Base-by-base conservation (phyloP, 2,888 invertebrate genomes). In the Alloscopus bannaensis region DNA sequence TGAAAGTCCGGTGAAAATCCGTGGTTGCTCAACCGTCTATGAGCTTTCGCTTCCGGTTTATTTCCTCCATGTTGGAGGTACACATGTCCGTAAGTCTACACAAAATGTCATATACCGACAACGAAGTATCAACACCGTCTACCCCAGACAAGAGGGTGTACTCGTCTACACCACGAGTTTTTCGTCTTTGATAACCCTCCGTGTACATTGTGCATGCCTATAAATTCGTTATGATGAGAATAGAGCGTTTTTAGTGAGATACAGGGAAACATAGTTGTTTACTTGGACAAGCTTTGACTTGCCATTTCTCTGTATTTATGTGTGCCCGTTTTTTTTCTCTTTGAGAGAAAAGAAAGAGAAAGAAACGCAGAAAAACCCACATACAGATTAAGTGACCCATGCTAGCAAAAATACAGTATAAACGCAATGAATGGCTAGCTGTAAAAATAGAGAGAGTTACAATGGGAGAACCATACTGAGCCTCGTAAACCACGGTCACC, bases 401-500 rank as follows among this genome's bases (percentile, higher is more conserved):
- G 50, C 45, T 62, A 52, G 50, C 50, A 68, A 52, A 50, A 68
- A n/a, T n/a, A 47, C 24, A 62, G 40, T 62, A 62, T n/a, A n/a
- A n/a, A 40, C 13, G n/a, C 20, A 47, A 55, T 55, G 55, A 69
- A 73, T 62, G 66, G 47, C 66, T 31, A 64, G 77, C 70, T 70
- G 64, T 45, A 69, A 69, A 69, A 69, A 70, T 55, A 62, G 40
- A 36, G 45, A 29, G 36, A n/a, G n/a, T 50, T 18, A 59, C 28
- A 66, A 31, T 2, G 40, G 6, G 36, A 36, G 36, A 36, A 26
- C 13, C 16, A 72, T 57, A 60, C 50, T 45, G 20, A 52, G 66
- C 20, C 42, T n/a, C 31, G 52, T 76, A 77, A 77, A 77, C 64
- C 64, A 55, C 55, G 77, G 77, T 77, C 77, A 69, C 59, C 55